Conservation (phyloP, 2,797 vertebrate species). For the Simalia tracyae region DNA sequence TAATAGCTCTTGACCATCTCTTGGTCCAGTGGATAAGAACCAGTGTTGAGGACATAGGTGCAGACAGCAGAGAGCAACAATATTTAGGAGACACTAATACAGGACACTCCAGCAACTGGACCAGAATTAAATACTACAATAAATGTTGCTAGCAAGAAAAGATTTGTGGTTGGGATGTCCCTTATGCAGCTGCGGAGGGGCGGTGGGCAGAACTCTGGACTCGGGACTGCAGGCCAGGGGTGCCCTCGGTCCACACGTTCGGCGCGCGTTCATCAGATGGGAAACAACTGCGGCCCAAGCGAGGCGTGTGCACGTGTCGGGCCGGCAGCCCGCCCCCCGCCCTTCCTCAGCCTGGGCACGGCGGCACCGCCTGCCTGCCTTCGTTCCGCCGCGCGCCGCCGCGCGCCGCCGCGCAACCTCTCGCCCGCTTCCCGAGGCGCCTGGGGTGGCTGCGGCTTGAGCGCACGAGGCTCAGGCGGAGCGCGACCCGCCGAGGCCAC, state of each 20-base stretch:
- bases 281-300: background rate
- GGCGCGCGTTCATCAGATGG: background rate
- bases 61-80: background rate
- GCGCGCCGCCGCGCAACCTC: background rate
- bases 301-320: background rate
- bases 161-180: background rate
- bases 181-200: background rate
- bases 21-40: background rate
- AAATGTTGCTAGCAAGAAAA: too few relatives aligned
- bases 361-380: background rate
- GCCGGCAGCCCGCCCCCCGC: background rate
- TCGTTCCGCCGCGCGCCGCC: background rate
- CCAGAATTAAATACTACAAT: too few relatives aligned
- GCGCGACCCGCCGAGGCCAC: background rate
- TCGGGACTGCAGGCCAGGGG: background rate
- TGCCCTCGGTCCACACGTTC: background rate
- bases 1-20: background rate
- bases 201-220: background rate
- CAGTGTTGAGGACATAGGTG: background rate
- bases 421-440: background rate
- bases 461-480: background rate
- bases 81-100: too few relatives aligned
- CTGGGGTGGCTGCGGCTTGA: background rate
- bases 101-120: too few relatives aligned
- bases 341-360: background rate